Percentiles rank a stretch among this genome's conserved stretches.
phyloP scores from a whole-genome alignment of 2,113 vertebrate genomes.

The Silurus meridionalis region DNA sequence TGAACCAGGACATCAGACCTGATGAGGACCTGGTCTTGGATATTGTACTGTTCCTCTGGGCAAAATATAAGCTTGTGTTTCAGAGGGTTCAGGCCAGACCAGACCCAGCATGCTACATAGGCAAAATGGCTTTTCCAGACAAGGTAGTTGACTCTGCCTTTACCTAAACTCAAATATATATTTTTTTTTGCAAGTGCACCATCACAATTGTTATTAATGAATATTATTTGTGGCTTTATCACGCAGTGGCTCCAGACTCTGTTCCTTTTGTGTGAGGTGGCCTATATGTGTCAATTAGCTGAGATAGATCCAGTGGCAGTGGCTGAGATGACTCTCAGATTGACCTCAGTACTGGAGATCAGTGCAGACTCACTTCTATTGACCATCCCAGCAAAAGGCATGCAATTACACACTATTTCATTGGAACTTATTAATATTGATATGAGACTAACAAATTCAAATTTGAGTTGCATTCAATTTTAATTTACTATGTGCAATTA shows the following conservation, averaged over 20 bases:
- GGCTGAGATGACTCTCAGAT: conserved; percentile 76
- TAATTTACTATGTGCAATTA: background rate
- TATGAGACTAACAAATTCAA: background rate
- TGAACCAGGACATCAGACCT: conserved; percentile 72
- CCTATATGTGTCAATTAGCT: conserved; percentile 69
- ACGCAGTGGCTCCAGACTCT: conserved; percentile 83
- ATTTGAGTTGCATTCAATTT: background rate
- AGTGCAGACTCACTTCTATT: conserved; percentile 63
- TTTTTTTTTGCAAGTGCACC: background rate
- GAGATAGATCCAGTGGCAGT: conserved; percentile 69
- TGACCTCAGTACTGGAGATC: conserved; percentile 77
- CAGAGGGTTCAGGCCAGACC: conserved; percentile 63
- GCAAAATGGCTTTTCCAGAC: conserved; percentile 69
- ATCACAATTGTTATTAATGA: background rate
- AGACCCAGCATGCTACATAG: conserved; percentile 62
- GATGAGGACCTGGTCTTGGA: conserved; percentile 80
- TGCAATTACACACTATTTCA: background rate
- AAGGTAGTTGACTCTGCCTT: conserved; percentile 64
- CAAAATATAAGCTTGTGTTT: conserved; percentile 77
- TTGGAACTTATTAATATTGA: background rate
- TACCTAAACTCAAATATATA: background rate
- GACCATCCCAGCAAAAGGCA: conserved; percentile 62
- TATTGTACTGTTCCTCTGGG: conserved; percentile 81
- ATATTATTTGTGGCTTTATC: conserved; percentile 13
- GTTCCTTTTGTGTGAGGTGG: conserved; percentile 80